Evolutionary conservation across 2,113 vertebrate species (phyloP).

Genomic region (Mus pahari): DNA sequence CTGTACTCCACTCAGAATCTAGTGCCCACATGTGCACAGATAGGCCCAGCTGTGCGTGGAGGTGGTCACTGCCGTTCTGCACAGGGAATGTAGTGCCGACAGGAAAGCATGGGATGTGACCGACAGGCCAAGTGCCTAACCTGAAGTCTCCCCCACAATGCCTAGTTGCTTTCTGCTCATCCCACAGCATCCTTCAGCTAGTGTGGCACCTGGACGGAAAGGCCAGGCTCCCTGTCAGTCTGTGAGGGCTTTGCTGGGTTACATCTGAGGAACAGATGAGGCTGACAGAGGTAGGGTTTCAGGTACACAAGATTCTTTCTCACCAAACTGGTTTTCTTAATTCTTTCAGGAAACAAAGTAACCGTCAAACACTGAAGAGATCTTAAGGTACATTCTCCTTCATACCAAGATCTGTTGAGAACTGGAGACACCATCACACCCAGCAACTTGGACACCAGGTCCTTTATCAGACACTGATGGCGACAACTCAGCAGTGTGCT

Average conservation of each 20-base stretch:
- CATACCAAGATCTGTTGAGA: neutral
- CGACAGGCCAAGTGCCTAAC: neutral
- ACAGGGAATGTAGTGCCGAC: fast-evolving
- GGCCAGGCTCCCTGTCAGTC: fast-evolving
- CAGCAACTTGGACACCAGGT: neutral
- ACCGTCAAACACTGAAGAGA: slow-evolving; percentile 85
- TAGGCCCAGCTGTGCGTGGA: neutral
- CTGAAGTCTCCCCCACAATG: neutral
- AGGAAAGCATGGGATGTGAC: fast-evolving
- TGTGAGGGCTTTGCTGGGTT: fast-evolving
- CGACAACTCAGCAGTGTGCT: neutral
- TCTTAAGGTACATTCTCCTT: slow-evolving; percentile 77
- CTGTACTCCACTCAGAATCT: fast-evolving
- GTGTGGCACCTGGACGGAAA: neutral
- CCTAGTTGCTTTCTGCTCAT: neutral
- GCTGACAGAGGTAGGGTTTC: fast-evolving
- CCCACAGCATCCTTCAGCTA: neutral
- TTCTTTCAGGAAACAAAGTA: slow-evolving; percentile 85
- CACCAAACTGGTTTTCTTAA: slow-evolving; percentile 23
- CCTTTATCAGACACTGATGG: neutral
- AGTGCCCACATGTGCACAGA: neutral
- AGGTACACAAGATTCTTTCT: neutral
- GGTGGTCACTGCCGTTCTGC: neutral
- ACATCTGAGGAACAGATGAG: neutral
- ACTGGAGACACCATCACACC: neutral